Conservation (phyloP, 2,113 vertebrate species). For the Pygoscelis adeliae region DNA sequence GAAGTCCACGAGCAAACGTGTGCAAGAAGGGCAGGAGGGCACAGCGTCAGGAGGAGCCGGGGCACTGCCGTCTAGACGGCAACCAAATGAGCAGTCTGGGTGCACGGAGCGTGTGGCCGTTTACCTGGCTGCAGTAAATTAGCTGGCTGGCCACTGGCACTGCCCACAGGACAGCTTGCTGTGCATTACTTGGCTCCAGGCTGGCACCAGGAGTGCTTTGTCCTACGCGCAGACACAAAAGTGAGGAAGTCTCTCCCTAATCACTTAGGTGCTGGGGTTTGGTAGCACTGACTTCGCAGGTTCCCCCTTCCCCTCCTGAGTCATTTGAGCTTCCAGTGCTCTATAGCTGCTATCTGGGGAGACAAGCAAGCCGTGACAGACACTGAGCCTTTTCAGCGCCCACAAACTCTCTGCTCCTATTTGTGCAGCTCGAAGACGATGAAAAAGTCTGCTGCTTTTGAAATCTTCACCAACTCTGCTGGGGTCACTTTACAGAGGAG, state of each 20-base stretch:
- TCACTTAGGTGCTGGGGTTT: background rate
- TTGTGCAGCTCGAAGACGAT: background rate
- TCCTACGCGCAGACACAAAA: background rate
- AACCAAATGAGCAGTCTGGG: conserved; percentile 49
- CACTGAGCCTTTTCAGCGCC: conserved; percentile 20
- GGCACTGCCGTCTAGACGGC: background rate
- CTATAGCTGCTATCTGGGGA: conserved; percentile 22
- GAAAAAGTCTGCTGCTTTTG: background rate
- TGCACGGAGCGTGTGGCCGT: rapidly evolving
- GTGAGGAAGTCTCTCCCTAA: background rate
- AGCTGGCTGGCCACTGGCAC: background rate
- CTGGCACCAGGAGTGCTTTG: background rate
- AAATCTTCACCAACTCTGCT: background rate
- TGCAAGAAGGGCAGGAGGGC: background rate
- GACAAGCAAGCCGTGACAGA: conserved; percentile 10
- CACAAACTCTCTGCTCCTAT: conserved; percentile 31
- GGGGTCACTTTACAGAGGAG: background rate
- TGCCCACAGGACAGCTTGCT: background rate
- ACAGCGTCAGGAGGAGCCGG: background rate
- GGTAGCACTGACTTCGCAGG: conserved; percentile 3
- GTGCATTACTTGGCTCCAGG: background rate
- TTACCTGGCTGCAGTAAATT: conserved; percentile 4
- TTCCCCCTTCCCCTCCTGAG: conserved; percentile 17
- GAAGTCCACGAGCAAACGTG: background rate
- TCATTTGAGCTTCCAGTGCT: background rate